These are phyloP conservation scores for Glyptemys insculpta DNA, from an alignment of 2,797 vertebrate species.

Conservation along the genomic window DNA sequence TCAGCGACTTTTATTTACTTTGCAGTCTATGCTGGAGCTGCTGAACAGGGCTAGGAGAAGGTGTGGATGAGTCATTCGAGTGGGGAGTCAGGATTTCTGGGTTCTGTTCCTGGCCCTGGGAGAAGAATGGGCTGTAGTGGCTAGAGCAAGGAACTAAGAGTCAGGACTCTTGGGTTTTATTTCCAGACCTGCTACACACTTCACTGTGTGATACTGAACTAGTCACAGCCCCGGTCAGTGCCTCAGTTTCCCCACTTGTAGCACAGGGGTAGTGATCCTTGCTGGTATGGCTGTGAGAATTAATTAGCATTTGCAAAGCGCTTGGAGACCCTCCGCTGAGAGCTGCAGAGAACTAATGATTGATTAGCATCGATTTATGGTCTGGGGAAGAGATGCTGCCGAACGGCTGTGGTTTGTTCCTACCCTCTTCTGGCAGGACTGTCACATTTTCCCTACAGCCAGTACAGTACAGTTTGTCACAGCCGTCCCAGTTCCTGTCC, in stretches of 20 bases:
- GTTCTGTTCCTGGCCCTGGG: not conserved
- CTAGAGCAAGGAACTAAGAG: not conserved
- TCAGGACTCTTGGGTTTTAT: not conserved
- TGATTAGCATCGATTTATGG: not conserved
- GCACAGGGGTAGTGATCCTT: no score
- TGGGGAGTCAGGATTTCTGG: not conserved
- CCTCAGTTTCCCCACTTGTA: not conserved
- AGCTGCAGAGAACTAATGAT: not conserved
- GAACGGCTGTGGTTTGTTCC: not conserved
- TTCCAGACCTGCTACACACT: not conserved
- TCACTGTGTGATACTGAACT: not conserved
- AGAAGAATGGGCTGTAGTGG: not conserved
- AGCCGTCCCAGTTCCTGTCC: accelerated
- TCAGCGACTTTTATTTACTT: no score
- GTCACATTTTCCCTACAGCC: not conserved
- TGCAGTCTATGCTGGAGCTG: not conserved
- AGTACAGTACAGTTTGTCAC: not conserved
- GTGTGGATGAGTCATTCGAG: not conserved
- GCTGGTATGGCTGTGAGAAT: not conserved
- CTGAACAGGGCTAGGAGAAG: not conserved
- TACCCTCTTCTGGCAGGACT: not conserved
- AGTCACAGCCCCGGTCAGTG: not conserved
- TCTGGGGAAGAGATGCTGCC: not conserved
- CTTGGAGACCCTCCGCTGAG: not conserved
- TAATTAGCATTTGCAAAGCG: not conserved